Evolutionary conservation across 2,888 invertebrate genomes (phyloP), one percentile per base, ranked within the genome.

Genomic region (Ophion costatus): DNA sequence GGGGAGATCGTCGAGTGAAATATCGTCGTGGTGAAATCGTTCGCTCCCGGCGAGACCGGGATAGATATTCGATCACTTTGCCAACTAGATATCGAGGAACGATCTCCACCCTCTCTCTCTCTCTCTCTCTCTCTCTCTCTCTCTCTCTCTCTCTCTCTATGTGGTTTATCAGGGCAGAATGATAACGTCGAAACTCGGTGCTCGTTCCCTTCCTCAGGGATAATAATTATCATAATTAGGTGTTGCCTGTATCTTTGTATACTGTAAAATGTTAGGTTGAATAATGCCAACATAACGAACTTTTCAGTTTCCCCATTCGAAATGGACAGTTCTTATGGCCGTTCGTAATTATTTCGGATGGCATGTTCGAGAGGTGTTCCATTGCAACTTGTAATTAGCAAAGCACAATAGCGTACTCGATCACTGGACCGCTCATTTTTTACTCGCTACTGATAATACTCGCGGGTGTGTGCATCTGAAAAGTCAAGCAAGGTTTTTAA

Each of bases 181-280:
- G 84, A 84, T 82, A 82, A 75, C 42, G 64, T 33, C 66, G 11
- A 70, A 70, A 64, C 45, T 29, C 17, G 45, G 61, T 45, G 66
- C 45, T 57, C 63, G 42, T 42, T 11, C 42, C 84, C 77, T 84
- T 84, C 82, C 66, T 63, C 66, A 42, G 74, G 76, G 69, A 66
- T 86, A 78, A 81, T 87, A 87, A 89, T 89, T 88, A 89, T 74
- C 87, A 86, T 88, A 88, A 89, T 89, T 87, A 83, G 79, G 59
- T 63, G 71, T 82, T 77, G 57, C 80, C 77, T 84, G 74, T 75
- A n/a, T 45, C 59, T 10, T 33, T 29, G 45, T 11, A 45, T n/a
- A n/a, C n/a, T n/a, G n/a, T n/a, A n/a, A n/a, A n/a, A n/a, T n/a
- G n/a, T n/a, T n/a, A n/a, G n/a, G n/a, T n/a, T n/a, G 11, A 45